Percentiles rank a stretch among this genome's conserved stretches.
phyloP scores from a whole-genome alignment of 2,888 invertebrate genomes.

The Meiosimyza platycephala region DNA sequence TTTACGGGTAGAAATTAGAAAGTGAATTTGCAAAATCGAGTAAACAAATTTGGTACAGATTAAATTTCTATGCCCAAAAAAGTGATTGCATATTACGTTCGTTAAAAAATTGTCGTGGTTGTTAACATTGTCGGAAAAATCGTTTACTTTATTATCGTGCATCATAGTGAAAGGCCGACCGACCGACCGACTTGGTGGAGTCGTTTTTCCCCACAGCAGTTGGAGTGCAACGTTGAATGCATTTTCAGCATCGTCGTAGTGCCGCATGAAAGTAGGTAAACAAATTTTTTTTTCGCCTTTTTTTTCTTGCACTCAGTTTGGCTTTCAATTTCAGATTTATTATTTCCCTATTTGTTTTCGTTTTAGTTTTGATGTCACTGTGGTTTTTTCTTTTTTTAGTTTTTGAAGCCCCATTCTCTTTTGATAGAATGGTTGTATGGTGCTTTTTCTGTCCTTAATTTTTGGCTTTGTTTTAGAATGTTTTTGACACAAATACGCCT shows the following conservation, averaged over 20 bases:
- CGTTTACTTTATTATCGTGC: no score
- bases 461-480: no score
- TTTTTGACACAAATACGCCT: no score
- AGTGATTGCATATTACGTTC: background rate
- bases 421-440: no score
- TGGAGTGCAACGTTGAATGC: background rate
- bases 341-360: constrained; percentile 27
- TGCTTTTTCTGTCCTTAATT: no score
- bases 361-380: constrained; percentile 13
- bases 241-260: background rate
- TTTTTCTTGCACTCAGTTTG: constrained; percentile 11
- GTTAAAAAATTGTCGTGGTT: background rate
- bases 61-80: background rate
- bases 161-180: no score
- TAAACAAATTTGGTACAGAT: background rate
- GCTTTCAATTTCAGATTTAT: constrained; percentile 29
- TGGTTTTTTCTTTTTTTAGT: background rate
- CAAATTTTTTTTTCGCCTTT: background rate
- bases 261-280: constrained; percentile 29
- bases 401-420: no score
- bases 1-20: background rate
- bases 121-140: background rate
- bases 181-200: no score
- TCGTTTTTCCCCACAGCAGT: no score
- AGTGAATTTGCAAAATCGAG: background rate